Evolutionary conservation across 2,113 vertebrate genomes (phyloP), one percentile per base, ranked within the genome.

Genomic region (Pseudopipra pipra): DNA sequence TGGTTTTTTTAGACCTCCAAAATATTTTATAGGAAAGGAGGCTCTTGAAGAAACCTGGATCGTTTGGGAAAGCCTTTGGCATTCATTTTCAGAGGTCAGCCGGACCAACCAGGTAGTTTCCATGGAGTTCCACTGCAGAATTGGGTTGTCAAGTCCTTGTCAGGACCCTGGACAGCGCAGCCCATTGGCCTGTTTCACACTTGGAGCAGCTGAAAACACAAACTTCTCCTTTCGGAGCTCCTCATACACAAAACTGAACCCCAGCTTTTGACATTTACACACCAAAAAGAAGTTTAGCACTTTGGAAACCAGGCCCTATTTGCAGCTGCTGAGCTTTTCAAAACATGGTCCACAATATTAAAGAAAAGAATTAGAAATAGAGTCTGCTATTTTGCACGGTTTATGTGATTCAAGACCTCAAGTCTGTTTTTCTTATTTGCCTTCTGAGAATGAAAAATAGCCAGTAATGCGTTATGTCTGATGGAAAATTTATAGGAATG

Each of bases 141-240:
- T 3, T 1, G 11, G 52, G 30, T 1, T 0, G 4, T 2, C 5
- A 14, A 2, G 1, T 2, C 2, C 6, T 2, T 4, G 12, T 21
- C 78, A 76, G 82, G 4, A 73, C 90, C 78, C n/a, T 18, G 74
- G 89, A 85, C 78, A 94, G 78, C 7, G 51, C 23, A 11, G 0
- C 5, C 2, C 5, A 1, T 0, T 2, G 2, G 3, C 2, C 5
- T 4, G 25, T 28, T 52, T 9, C 28, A 25, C 25, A 6, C 51
- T 28, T 6, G 6, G 51, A 28, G 15, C 51, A 52, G 3, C 27
- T 21, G 27, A 24, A 41, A 68, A 19, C 12, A 30, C 3, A 9
- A 70, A 43, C 11, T 6, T 7, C 30, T 13, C 68, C 19, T 58
- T 61, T 39, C 56, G 51, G 14, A 65, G 51, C 5, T 58, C 37